Conservation (phyloP, 2,888 invertebrate species). For the Tiphia femorata region DNA sequence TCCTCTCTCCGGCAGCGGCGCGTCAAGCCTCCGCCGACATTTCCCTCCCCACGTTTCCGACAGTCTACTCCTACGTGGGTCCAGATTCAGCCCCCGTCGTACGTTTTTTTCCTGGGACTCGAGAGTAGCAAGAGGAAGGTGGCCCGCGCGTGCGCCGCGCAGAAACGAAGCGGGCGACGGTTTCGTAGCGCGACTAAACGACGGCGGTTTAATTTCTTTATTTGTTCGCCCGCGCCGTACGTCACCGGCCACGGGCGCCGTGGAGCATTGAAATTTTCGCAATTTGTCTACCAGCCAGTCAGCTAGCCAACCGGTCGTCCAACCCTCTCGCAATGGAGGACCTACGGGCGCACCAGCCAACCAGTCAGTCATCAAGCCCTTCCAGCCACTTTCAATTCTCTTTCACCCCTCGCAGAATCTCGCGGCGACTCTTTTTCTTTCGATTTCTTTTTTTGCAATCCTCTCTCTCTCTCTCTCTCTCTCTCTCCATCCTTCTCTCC, state of each 20-base stretch:
- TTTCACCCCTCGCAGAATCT: too few species aligned
- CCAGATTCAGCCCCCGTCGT: constrained; percentile 7
- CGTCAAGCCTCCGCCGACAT: too few species aligned
- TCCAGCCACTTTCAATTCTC: too few species aligned
- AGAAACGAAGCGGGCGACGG: too few species aligned
- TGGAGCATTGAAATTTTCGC: constrained; percentile 51
- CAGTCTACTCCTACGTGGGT: too few species aligned
- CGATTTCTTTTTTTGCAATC: neutral
- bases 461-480: too few species aligned
- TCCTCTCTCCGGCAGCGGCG: too few species aligned
- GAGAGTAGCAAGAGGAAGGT: constrained; percentile 4
- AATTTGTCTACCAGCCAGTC: constrained; percentile 46
- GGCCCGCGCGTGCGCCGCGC: constrained; percentile 10
- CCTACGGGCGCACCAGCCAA: neutral
- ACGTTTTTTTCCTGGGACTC: neutral
- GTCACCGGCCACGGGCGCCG: too few species aligned
- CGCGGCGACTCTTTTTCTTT: neutral
- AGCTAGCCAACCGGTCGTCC: constrained; percentile 20
- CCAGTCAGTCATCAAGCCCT: too few species aligned
- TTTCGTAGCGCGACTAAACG: too few species aligned
- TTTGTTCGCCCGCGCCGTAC: constrained; percentile 40
- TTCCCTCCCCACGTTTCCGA: constrained; percentile 2
- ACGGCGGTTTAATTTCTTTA: constrained; percentile 40
- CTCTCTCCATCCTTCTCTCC: too few species aligned
- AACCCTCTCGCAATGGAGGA: too few species aligned